phyloP scores from a whole-genome alignment of 2,888 invertebrate species.

The Parapristionchus giblindavisi region DNA sequence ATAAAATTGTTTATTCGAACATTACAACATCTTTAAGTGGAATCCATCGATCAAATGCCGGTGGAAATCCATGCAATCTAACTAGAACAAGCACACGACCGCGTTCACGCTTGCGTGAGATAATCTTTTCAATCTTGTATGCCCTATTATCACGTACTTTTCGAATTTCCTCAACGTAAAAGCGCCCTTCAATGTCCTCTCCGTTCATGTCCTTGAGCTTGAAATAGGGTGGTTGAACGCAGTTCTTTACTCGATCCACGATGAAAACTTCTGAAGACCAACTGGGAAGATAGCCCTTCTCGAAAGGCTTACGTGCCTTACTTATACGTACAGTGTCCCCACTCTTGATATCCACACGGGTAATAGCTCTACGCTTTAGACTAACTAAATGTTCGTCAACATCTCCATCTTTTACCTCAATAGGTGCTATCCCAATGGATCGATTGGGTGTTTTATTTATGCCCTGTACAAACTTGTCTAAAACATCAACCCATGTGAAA shows the following conservation, averaged over 20 bases:
- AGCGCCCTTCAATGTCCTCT: not conserved
- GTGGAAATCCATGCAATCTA: not conserved
- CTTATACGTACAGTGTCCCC: not conserved
- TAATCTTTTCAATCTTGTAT: not conserved
- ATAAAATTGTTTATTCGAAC: not conserved
- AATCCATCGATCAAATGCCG: not conserved
- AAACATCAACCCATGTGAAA: not conserved
- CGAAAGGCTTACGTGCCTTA: not conserved
- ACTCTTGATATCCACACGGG: not conserved
- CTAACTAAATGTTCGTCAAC: not conserved
- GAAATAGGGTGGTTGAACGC: not conserved
- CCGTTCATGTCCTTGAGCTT: not conserved
- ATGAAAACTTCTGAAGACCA: not conserved
- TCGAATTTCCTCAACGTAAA: conserved; percentile 1
- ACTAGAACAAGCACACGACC: not conserved
- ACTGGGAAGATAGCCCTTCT: not conserved
- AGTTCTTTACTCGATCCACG: not conserved
- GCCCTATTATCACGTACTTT: not conserved
- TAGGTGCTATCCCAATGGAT: not conserved
- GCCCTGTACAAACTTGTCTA: not conserved
- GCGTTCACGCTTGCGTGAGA: not conserved
- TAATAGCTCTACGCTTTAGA: not conserved
- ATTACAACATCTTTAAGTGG: not conserved
- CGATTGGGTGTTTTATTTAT: not conserved
- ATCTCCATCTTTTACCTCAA: not conserved